These are phyloP conservation scores for Helicorthomorpha holstii DNA, from an alignment of 1,140 invertebrate genomes.

Conservation along the genomic window DNA sequence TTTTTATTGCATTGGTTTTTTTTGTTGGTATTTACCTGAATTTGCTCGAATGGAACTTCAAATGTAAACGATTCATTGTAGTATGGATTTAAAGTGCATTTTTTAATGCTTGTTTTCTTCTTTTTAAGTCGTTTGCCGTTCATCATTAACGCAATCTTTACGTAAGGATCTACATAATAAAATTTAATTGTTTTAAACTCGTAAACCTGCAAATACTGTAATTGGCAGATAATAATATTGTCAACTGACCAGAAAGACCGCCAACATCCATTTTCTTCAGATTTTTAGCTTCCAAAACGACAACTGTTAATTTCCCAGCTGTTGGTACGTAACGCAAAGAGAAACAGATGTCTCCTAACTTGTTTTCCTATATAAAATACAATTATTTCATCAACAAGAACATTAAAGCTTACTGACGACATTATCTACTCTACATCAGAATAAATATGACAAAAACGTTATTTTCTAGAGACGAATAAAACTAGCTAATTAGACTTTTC, in stretches of 20 bases:
- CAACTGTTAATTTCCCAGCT: slow-evolving; percentile 93
- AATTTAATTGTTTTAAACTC: too few relatives aligned
- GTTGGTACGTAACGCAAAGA: slow-evolving; percentile 96
- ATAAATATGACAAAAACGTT: too few relatives aligned
- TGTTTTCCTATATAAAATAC: slow-evolving; percentile 84
- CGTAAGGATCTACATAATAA: slow-evolving; percentile 77
- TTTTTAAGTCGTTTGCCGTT: slow-evolving; percentile 99
- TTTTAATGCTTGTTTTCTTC: slow-evolving; percentile 99
- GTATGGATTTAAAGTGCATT: slow-evolving; percentile 99
- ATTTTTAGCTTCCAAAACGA: slow-evolving; percentile 97
- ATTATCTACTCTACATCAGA: too few relatives aligned
- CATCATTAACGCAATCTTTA: slow-evolving; percentile 99
- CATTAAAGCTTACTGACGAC: too few relatives aligned
- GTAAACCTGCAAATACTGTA: too few relatives aligned
- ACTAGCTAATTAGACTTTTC: too few relatives aligned
- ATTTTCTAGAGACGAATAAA: too few relatives aligned
- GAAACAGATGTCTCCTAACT: slow-evolving; percentile 99
- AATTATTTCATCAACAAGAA: too few relatives aligned
- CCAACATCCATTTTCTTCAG: slow-evolving; percentile 99
- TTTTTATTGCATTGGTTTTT: too few relatives aligned
- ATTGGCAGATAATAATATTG: too few relatives aligned
- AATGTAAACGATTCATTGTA: slow-evolving; percentile 99
- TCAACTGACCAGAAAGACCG: slow-evolving; percentile 72
- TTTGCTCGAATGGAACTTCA: slow-evolving; percentile 99
- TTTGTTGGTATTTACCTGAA: slow-evolving; percentile 82